Evolutionary conservation across 2,888 invertebrate genomes (phyloP).

Genomic region (Biston stratarius): DNA sequence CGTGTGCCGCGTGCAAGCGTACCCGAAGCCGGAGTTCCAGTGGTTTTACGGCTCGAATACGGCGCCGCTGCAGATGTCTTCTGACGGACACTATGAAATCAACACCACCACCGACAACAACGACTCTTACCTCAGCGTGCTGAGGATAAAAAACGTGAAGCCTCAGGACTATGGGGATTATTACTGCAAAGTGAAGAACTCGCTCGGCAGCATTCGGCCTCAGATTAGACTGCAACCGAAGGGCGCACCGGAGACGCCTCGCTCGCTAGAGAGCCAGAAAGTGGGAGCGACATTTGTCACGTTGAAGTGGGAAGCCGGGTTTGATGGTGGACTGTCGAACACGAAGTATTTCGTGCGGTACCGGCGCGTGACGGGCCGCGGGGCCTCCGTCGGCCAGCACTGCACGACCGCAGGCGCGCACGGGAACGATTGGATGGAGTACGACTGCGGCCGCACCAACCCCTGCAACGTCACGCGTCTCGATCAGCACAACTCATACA

Average conservation of each 20-base stretch:
- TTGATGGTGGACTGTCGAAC: slow-evolving; percentile 94
- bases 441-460: slow-evolving; percentile 94
- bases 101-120: slow-evolving; percentile 93
- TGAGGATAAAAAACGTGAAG: slow-evolving; percentile 90
- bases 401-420: slow-evolving; percentile 69
- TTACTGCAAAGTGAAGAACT: slow-evolving; percentile 94
- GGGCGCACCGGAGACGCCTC: slow-evolving; percentile 94
- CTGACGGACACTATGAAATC: slow-evolving; percentile 95
- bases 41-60: slow-evolving; percentile 94
- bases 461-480: slow-evolving; percentile 95
- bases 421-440: slow-evolving; percentile 91
- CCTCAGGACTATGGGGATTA: slow-evolving; percentile 97
- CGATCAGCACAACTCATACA: slow-evolving; percentile 94
- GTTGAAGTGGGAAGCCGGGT: slow-evolving; percentile 95
- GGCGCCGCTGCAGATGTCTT: slow-evolving; percentile 91
- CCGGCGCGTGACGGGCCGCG: slow-evolving; percentile 87
- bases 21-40: slow-evolving; percentile 96
- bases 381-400: slow-evolving; percentile 73
- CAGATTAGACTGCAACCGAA: slow-evolving; percentile 94
- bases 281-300: slow-evolving; percentile 93
- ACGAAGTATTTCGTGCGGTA: slow-evolving; percentile 96
- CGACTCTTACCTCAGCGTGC: slow-evolving; percentile 93
- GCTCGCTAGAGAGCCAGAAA: slow-evolving; percentile 89
- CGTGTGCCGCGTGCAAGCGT: slow-evolving; percentile 95
- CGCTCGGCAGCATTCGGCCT: slow-evolving; percentile 91